Evolutionary conservation across 2,113 vertebrate genomes (phyloP).

Genomic region (Alexandromys fortis): DNA sequence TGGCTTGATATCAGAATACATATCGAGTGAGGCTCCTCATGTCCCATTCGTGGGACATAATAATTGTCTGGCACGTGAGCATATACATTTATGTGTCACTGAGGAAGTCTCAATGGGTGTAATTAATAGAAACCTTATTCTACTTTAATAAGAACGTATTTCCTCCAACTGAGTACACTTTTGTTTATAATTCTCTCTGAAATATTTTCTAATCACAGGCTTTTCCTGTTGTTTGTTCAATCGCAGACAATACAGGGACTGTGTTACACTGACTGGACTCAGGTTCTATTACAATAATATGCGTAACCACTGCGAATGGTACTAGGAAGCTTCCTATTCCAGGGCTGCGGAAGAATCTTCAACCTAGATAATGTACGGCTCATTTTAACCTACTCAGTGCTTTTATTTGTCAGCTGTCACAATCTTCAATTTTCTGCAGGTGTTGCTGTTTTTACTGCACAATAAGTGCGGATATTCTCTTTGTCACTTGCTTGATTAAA

Average conservation of each 20-base stretch:
- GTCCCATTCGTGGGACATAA: conserved; percentile 69
- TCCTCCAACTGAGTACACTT: conserved; percentile 72
- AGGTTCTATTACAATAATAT: conserved; percentile 34
- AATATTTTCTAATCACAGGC: conserved; percentile 68
- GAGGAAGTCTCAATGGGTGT: conserved; percentile 80
- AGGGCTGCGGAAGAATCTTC: conserved; percentile 7
- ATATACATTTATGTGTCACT: conserved; percentile 52
- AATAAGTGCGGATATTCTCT: conserved; percentile 72
- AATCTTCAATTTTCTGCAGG: conserved; percentile 68
- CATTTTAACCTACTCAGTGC: conserved; percentile 3
- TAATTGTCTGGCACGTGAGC: conserved; percentile 70
- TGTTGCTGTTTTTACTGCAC: conserved; percentile 74
- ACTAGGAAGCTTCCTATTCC: conserved; percentile 3
- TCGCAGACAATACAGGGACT: conserved; percentile 71
- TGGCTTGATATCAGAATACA: conserved; percentile 30
- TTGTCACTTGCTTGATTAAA: conserved; percentile 80
- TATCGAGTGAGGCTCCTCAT: conserved; percentile 54
- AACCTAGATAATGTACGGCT: conserved; percentile 56
- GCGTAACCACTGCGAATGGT: conserved; percentile 25
- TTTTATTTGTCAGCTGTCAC: conserved; percentile 71
- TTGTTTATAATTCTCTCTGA: conserved; percentile 83
- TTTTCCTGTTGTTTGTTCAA: conserved; percentile 42
- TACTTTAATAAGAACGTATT: conserved; percentile 76
- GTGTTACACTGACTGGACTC: conserved; percentile 48
- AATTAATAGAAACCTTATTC: conserved; percentile 84